Evolutionary conservation across 2,113 vertebrate genomes (phyloP).

Genomic region (Aptenodytes patagonicus): DNA sequence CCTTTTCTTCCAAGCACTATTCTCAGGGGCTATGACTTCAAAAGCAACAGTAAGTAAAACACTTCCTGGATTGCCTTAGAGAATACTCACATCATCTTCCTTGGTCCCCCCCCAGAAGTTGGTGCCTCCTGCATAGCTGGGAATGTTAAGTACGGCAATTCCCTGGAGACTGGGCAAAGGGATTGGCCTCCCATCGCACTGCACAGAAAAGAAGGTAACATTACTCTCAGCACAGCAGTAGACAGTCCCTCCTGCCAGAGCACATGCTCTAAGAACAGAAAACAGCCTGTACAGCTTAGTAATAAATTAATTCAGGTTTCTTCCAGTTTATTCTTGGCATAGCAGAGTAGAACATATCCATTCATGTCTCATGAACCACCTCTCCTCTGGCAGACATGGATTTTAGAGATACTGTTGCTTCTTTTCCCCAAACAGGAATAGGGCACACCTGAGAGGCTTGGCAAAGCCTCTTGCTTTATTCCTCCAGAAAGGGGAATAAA

Average conservation of each 20-base stretch:
- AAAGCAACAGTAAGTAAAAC: background rate
- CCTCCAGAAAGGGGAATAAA: background rate
- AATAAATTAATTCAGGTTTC: background rate
- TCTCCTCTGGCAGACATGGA: background rate
- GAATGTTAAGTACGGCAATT: slow-evolving; percentile 93
- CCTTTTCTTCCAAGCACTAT: background rate
- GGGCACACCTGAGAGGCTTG: background rate
- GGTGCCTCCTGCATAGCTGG: slow-evolving; percentile 92
- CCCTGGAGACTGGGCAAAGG: slow-evolving; percentile 93
- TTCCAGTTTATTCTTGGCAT: background rate
- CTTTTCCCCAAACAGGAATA: background rate
- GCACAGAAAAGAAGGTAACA: background rate
- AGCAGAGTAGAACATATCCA: background rate
- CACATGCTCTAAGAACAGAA: background rate
- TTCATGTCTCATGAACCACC: background rate
- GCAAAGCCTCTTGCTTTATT: background rate
- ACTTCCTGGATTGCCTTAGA: background rate
- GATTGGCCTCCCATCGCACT: slow-evolving; percentile 92
- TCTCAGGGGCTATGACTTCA: background rate
- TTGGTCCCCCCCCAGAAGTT: slow-evolving; percentile 98
- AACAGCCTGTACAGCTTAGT: background rate
- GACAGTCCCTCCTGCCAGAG: background rate
- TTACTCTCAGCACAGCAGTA: background rate
- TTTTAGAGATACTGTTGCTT: background rate
- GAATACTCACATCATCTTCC: slow-evolving; percentile 88